phyloP scores from a whole-genome alignment of 1,140 invertebrate genomes.

The Camponotus vicinus region DNA sequence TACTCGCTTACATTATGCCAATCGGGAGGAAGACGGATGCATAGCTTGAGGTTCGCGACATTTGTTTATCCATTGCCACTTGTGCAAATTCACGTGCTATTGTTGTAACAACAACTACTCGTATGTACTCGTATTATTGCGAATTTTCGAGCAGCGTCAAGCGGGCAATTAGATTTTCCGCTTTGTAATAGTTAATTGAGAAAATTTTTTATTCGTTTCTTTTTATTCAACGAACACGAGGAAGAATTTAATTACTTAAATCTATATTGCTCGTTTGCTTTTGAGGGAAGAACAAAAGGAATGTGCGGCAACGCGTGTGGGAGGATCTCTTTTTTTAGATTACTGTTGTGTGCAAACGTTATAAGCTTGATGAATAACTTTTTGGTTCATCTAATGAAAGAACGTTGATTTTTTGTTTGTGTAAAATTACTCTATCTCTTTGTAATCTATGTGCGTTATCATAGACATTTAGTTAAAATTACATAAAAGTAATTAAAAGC shows the following conservation, averaged over 20 bases:
- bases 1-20: constrained; percentile 5
- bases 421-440: background rate
- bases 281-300: background rate
- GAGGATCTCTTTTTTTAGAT: background rate
- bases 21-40: constrained; percentile 21
- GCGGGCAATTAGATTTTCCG: constrained; percentile 26
- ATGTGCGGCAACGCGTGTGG: background rate
- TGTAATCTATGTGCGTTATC: background rate
- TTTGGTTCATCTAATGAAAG: background rate
- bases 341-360: background rate
- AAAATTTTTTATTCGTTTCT: background rate
- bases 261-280: constrained; percentile 26
- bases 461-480: background rate
- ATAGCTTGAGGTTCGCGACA: background rate
- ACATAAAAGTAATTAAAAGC: background rate
- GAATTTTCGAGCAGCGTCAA: background rate
- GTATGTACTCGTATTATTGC: background rate
- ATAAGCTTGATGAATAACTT: background rate
- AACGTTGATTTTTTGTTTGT: background rate
- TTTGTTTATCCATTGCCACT: constrained; percentile 36
- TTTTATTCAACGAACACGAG: background rate
- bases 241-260: constrained; percentile 11
- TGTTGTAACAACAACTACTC: constrained; percentile 26
- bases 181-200: background rate
- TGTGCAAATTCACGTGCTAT: constrained; percentile 49